phyloP scores from a whole-genome alignment of 2,888 invertebrate species.

The Hesperia comma region DNA sequence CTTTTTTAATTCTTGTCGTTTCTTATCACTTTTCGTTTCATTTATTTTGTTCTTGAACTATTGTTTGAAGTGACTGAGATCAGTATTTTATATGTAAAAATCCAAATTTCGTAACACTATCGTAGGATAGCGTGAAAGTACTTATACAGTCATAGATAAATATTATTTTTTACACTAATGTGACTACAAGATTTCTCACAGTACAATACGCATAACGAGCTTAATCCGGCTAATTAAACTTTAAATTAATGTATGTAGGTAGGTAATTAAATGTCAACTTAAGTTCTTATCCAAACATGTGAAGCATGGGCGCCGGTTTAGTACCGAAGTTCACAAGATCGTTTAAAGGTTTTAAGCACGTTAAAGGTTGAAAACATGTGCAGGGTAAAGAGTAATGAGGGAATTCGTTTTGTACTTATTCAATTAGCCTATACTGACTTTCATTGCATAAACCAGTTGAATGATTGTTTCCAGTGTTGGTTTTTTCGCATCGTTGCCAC shows the following conservation, averaged over 20 bases:
- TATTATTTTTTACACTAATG: neutral
- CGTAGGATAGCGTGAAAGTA: neutral
- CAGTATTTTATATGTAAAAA: neutral
- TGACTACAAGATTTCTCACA: neutral
- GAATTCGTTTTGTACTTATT: conserved; percentile 9
- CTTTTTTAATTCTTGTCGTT: too few relatives aligned
- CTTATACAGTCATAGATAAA: too few relatives aligned
- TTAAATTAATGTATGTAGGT: conserved; percentile 3
- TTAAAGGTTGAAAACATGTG: conserved; percentile 24
- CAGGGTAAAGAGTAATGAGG: conserved; percentile 14
- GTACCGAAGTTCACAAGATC: conserved; percentile 10
- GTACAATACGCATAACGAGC: neutral
- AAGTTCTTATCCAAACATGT: conserved; percentile 5
- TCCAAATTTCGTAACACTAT: neutral
- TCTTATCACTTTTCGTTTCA: too few relatives aligned
- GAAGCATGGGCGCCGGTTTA: conserved; percentile 1
- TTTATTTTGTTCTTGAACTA: too few relatives aligned
- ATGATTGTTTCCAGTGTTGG: conserved; percentile 67
- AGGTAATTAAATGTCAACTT: conserved; percentile 13
- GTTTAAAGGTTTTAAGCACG: conserved; percentile 16
- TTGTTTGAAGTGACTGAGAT: too few relatives aligned
- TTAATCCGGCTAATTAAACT: neutral
- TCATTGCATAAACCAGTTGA: conserved; percentile 62
- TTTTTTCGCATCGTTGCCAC: conserved; percentile 62
- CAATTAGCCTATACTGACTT: conserved; percentile 3